Conservation (phyloP, 2,797 vertebrate species). For the Toxotes lorentzi region DNA sequence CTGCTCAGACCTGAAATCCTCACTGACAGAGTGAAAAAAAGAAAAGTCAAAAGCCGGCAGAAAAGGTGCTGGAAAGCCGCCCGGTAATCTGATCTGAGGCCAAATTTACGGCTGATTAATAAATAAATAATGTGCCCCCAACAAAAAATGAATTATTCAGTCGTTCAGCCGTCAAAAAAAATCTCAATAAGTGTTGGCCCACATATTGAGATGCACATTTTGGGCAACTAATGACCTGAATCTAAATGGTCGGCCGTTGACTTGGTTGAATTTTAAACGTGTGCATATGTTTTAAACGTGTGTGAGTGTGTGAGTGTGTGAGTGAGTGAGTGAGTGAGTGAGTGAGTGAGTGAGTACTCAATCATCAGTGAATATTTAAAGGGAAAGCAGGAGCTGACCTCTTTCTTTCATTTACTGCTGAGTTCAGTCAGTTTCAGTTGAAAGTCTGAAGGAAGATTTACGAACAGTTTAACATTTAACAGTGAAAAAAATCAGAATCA, state of each 20-base stretch:
- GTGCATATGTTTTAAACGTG: conserved; percentile 32
- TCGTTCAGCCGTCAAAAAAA: conserved; percentile 69
- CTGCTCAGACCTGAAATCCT: conserved; percentile 50
- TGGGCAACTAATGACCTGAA: conserved; percentile 74
- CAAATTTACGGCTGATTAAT: conserved; percentile 80
- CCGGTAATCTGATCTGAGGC: conserved; percentile 73
- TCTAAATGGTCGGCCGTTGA: conserved; percentile 56
- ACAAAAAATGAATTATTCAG: conserved; percentile 82
- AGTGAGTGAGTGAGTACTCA: conserved; percentile 43
- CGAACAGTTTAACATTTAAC: neutral
- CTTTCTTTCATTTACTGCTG: conserved; percentile 48
- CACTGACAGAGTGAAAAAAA: conserved; percentile 35
- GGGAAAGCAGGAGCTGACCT: conserved; percentile 52
- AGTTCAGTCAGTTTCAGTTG: conserved; percentile 25
- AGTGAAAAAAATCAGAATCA: neutral
- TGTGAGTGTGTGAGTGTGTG: conserved; percentile 42
- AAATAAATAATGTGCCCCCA: conserved; percentile 80
- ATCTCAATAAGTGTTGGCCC: conserved; percentile 76
- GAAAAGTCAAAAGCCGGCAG: conserved; percentile 2
- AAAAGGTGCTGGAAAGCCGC: conserved; percentile 58
- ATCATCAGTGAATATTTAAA: conserved; percentile 61
- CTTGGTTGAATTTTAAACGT: conserved; percentile 61
- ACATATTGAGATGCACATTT: conserved; percentile 77
- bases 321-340: conserved; percentile 42
- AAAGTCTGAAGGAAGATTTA: conserved; percentile 6